Base-by-base conservation (phyloP, 2,888 invertebrate genomes). In the Apomyelois bistriatella region DNA sequence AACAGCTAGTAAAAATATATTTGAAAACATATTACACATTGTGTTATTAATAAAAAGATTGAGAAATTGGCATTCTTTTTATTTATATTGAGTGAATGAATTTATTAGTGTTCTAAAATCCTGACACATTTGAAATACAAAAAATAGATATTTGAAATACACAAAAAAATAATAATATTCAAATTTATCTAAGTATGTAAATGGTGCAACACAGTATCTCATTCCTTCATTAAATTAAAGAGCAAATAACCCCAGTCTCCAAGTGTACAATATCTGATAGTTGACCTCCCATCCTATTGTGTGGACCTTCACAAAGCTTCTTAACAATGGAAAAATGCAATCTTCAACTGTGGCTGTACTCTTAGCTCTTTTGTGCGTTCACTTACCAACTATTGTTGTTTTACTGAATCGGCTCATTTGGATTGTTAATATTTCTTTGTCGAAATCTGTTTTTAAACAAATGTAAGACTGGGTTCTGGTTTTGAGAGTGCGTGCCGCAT, bases 241-340 rank as follows among this genome's bases (percentile, higher is more conserved):
- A 32, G 13, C 7, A 41, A 30, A 37, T 12, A 47, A 36, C 6
- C 13, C 41, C 13, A 28, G 42, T 15, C 22, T 13, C 32, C 28
- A 30, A 43, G 42, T 12, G 10, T n/a, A 36, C 37, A 43, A 47
- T 17, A 40, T 52, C 52, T 37, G 47, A 47, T 47, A 47, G 42
- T 37, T 49, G 49, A 38, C 49, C n/a, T n/a, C n/a, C 48, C 36
- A 38, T 37, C 38, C 38, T 9, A 49, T 49, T 49, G 49, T 49
- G 30, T 8, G 30, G 36, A 16, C 35, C 16, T 9, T 16, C 36
- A 16, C 48, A 22, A 38, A 48, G 49, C 49, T 13, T 9, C 13
- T 35, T 35, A 15, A 38, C 38, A 49, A 49, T 22, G 15, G 40
- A 49, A 49, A 35, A 48, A 49, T 30, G 30, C 49, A 38, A 40